These are phyloP conservation scores for Vidua chalybeata DNA, from an alignment of 2,113 vertebrate species.

Conservation along the genomic window DNA sequence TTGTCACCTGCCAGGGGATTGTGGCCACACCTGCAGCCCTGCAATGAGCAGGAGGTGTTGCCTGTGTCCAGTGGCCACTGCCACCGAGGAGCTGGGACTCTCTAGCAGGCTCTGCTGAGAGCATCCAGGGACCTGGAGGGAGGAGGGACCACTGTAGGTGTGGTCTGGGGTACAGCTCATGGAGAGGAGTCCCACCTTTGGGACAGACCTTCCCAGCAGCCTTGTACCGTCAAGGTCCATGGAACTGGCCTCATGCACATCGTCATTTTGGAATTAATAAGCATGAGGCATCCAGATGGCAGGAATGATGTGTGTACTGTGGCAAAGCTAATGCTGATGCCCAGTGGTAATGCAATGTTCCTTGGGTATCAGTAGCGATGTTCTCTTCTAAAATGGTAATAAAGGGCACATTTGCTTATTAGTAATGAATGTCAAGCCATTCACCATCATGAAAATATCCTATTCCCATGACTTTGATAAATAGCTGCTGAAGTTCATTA, in stretches of 20 bases:
- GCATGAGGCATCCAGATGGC: background rate
- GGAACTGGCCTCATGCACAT: background rate
- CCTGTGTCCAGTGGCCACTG: background rate
- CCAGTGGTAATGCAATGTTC: background rate
- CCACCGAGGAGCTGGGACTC: background rate
- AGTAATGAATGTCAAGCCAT: slow-evolving; percentile 63
- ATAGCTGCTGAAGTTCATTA: slow-evolving; percentile 63
- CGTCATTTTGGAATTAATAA: background rate
- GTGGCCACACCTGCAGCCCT: background rate
- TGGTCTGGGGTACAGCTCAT: accelerated
- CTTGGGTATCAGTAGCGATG: background rate
- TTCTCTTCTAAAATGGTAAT: slow-evolving; percentile 44
- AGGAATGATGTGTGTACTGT: background rate
- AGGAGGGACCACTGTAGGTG: accelerated
- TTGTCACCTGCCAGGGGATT: accelerated
- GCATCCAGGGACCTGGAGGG: background rate
- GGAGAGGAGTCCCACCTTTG: background rate
- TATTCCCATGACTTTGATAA: slow-evolving; percentile 70
- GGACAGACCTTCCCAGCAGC: background rate
- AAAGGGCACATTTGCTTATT: slow-evolving; percentile 58
- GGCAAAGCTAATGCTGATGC: background rate
- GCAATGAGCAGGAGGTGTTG: background rate
- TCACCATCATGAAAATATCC: slow-evolving; percentile 60
- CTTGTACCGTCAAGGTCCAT: accelerated
- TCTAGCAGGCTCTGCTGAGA: background rate